Conservation (phyloP, 2,888 invertebrate genomes). For the Tenthredo distinguenda region DNA sequence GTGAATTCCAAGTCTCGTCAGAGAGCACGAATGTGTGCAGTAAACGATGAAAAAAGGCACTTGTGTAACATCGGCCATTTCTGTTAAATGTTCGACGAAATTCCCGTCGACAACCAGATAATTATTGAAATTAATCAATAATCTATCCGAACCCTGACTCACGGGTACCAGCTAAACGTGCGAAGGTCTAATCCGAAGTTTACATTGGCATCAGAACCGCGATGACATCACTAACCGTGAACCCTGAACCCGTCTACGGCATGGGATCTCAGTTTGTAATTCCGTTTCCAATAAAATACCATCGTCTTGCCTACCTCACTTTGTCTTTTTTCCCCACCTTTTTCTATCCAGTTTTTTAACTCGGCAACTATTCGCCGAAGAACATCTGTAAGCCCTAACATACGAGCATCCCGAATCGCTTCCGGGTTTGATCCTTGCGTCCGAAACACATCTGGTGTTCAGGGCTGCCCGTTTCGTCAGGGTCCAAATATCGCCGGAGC, state of each 20-base stretch:
- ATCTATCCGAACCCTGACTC: constrained; percentile 32
- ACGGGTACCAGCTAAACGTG: constrained; percentile 23
- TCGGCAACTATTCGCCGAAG: not conserved
- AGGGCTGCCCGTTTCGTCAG: not conserved
- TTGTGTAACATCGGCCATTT: not conserved
- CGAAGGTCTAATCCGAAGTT: constrained; percentile 51
- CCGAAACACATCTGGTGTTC: constrained; percentile 15
- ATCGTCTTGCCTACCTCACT: constrained; percentile 40
- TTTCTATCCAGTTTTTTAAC: not conserved
- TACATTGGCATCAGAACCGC: not conserved
- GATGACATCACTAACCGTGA: constrained; percentile 50
- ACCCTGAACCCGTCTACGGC: constrained; percentile 44
- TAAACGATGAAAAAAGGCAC: not conserved
- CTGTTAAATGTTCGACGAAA: constrained; percentile 10
- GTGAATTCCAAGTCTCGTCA: not conserved
- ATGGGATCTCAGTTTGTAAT: constrained; percentile 62
- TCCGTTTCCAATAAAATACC: constrained; percentile 69
- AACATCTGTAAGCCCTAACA: not conserved
- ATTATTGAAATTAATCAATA: constrained; percentile 50
- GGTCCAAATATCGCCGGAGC: not conserved
- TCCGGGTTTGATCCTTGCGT: constrained; percentile 22
- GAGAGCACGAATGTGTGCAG: not conserved
- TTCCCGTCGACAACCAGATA: constrained; percentile 12
- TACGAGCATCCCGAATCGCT: not conserved
- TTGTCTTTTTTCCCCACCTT: not conserved